Evolutionary conservation across 2,888 invertebrate species (phyloP), one percentile per base, ranked within the genome.

Genomic region (Flexamia atlantica): DNA sequence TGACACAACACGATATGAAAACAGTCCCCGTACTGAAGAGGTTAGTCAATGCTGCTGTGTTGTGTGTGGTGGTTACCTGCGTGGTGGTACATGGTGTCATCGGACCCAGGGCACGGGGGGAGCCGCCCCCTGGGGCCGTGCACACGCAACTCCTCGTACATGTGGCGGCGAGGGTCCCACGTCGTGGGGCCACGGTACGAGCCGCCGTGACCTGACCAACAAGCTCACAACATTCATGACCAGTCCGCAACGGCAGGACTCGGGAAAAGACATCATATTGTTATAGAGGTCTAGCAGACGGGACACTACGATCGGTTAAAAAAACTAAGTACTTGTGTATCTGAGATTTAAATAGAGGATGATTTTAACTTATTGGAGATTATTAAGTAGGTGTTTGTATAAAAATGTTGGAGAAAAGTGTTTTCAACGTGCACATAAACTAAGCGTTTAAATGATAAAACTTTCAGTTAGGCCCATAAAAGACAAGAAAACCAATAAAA

Each of bases 161-260:
- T 95, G 90, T 97, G 96, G 84, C 97, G 93, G 87, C 96, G 93
- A 87, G 97, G 97, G 92, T 97, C 97, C 97, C 97, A 97, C 90
- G 97, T 97, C 83, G 96, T 87, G 85, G 94, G 94, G 90, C 91
- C 91, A 88, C 91, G 90, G 89, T 91, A 90, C 86, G 91, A 90
- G 87, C 91, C 90, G 89, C 90, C 89, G 87, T 90, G 90, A 90
- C 91, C 91, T 91, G 90, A 53, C 40, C 53, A 57, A 83, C 74
- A 83, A 25, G 50, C 57, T 83, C 68, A 83, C 82, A 72, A 83
- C 82, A 74, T 53, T 72, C 57, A 82, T 32, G 25, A 42, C 40
- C 72, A 17, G 72, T 23, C 72, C 28, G 17, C 64, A 70, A 30
- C 64, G 28, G 64, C 14, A 12, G 14, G 30, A 30, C 57, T 3